Conservation (phyloP, 30 jellyfish, hydroid and myxozoan genomes). For the Turritopsis dohrnii region DNA sequence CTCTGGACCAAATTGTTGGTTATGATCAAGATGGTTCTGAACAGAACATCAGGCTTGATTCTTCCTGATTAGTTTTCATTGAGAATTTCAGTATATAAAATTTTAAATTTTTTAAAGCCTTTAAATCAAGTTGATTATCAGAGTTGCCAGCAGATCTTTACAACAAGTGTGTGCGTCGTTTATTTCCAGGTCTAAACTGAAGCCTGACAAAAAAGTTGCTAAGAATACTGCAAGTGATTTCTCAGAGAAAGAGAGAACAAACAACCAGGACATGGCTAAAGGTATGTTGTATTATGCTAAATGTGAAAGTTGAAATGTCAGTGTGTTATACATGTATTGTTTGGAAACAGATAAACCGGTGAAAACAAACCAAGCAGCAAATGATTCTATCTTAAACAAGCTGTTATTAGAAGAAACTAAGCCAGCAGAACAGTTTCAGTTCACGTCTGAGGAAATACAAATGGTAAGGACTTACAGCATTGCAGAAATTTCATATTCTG, state of each 20-base stretch:
- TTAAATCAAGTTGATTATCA: too few species aligned
- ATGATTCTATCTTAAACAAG: not conserved
- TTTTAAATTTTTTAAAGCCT: too few species aligned
- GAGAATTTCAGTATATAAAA: too few species aligned
- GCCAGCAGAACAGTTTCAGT: not conserved
- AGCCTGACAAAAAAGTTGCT: not conserved
- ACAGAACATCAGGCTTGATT: too few species aligned
- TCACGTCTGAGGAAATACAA: conserved; percentile 72
- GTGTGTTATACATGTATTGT: not conserved
- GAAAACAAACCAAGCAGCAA: not conserved
- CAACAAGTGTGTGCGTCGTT: not conserved
- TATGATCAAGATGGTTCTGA: too few species aligned
- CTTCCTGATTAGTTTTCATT: too few species aligned
- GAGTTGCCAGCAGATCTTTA: too few species aligned
- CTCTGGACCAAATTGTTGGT: too few species aligned
- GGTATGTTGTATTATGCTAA: not conserved
- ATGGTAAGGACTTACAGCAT: conserved; percentile 32
- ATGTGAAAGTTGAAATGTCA: not conserved
- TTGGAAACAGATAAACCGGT: not conserved
- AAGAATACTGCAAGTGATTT: conserved; percentile 4
- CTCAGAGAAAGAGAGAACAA: not conserved
- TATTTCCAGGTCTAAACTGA: not conserved
- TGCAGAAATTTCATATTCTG: not conserved
- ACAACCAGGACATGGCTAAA: not conserved
- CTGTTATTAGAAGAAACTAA: conserved; percentile 22